A percentile compares a stretch with the other conserved stretches of the same genome.
phyloP scores from a whole-genome alignment of 2,113 vertebrate species.

The Lampris megalopsis region DNA sequence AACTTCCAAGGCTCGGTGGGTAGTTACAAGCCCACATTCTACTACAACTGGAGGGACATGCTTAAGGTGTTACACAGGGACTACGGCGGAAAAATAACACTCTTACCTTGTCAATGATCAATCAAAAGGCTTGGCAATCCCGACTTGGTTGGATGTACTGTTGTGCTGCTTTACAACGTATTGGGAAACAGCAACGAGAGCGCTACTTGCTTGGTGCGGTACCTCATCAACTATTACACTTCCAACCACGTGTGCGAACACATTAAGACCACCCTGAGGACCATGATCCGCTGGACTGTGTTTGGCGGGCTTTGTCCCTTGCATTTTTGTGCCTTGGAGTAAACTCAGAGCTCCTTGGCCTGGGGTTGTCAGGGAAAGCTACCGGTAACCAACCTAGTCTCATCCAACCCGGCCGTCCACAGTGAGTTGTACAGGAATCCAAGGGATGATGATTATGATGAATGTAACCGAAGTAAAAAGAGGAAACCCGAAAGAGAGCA shows the following conservation, averaged over 20 bases:
- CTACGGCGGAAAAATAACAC: background rate
- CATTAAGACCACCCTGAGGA: conserved; percentile 6
- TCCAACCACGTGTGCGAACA: background rate
- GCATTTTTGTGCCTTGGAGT: background rate
- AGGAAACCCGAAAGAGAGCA: background rate
- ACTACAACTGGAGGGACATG: conserved; percentile 2
- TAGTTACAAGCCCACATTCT: background rate
- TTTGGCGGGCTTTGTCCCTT: conserved; percentile 1
- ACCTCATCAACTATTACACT: background rate
- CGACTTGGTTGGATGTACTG: no score
- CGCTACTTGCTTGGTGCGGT: background rate
- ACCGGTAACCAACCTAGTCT: no score
- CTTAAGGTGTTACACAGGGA: background rate
- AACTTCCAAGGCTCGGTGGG: conserved; percentile 1
- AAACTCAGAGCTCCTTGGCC: no score
- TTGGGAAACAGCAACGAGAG: background rate
- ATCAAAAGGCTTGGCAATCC: no score
- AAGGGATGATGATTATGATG: background rate
- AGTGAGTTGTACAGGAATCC: background rate
- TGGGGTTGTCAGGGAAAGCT: no score
- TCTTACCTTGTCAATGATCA: background rate
- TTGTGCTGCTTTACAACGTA: background rate
- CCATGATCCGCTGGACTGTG: conserved; percentile 7
- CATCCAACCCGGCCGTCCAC: background rate
- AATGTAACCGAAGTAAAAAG: background rate